Conservation (phyloP, 2,113 vertebrate genomes). For the Ictidomys tridecemlineatus region DNA sequence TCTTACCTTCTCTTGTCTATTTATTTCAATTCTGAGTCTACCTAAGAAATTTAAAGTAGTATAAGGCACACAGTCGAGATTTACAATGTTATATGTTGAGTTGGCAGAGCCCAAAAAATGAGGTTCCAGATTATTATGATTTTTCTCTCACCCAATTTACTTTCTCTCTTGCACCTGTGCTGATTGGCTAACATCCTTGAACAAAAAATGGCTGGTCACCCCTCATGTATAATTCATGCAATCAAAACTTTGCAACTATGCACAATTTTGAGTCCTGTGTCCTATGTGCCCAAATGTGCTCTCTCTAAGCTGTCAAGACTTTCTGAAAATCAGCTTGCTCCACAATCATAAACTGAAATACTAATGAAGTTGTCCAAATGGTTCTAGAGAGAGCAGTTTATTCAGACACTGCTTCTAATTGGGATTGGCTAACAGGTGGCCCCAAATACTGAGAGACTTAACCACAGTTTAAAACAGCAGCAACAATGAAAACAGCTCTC, state of each 20-base stretch:
- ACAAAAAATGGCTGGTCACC: slow-evolving; percentile 76
- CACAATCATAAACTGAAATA: slow-evolving; percentile 79
- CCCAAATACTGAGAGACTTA: slow-evolving; percentile 72
- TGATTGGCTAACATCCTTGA: slow-evolving; percentile 71
- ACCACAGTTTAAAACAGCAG: not conserved
- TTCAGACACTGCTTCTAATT: slow-evolving; percentile 85
- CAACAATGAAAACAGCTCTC: not conserved
- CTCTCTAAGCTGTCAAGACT: slow-evolving; percentile 82
- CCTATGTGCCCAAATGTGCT: slow-evolving; percentile 82
- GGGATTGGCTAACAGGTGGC: slow-evolving; percentile 82
- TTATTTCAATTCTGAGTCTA: slow-evolving; percentile 47
- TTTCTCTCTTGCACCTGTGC: slow-evolving; percentile 70
- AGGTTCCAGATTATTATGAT: slow-evolving; percentile 39
- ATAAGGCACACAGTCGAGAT: slow-evolving; percentile 42
- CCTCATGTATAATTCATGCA: slow-evolving; percentile 88
- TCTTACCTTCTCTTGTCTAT: not conserved
- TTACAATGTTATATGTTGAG: slow-evolving; percentile 44
- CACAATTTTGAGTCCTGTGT: slow-evolving; percentile 83
- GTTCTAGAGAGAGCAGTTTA: slow-evolving; percentile 85
- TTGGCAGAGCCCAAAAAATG: slow-evolving; percentile 38
- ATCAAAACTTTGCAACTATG: slow-evolving; percentile 87
- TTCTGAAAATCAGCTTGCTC: slow-evolving; percentile 78
- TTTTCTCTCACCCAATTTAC: slow-evolving; percentile 13
- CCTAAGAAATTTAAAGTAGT: slow-evolving; percentile 55
- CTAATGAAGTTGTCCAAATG: slow-evolving; percentile 86